Base-by-base conservation (phyloP, 2,797 vertebrate species). In the Bradypus variegatus region DNA sequence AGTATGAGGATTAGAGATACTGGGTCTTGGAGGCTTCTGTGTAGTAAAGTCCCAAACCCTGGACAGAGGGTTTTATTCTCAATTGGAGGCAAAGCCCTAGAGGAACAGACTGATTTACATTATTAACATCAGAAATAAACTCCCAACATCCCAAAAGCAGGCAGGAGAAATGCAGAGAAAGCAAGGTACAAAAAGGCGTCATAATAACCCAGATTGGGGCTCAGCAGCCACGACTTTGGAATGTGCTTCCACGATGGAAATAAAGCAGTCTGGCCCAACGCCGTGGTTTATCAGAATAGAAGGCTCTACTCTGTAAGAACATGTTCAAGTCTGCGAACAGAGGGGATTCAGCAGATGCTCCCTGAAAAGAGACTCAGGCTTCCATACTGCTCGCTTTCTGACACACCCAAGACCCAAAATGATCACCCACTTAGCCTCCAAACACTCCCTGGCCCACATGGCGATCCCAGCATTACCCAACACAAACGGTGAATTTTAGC, bases 11-110 rank as follows among this genome's bases (percentile, higher is more conserved):
- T 23, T 91, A 78, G 53, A 94, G 93, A 93, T 48, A 23, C 3
- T 23, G 45, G 91, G 78, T 82, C 50, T 10, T 12, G 86, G 85
- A 93, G 93, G 85, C 90, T 82, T 90, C 76, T 27, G 92, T 14
- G n/a, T n/a, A 84, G 78, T 41, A 64, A 93, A 90, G 86, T 67
- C 91, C 80, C 89, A 72, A 78, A 55, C 80, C 91, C 58, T 36
- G 80, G 84, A 16, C 2, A 7, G 1, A 55, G 89, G 95, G 91
- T 91, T 31, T 0, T 36, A 31, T 38, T 90, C 95, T 88, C 95
- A 81, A 5, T 31, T 8, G 89, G 80, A 1, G 67, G 55, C 79
- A 69, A 92, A 95, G 91, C 67, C 36, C n/a, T 41, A 92, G 55
- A 94, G 27, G 69, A 36, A 60, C 19, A 77, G 69, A 72, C 9